A percentile compares a stretch with the other conserved stretches of the same genome.
These are phyloP conservation scores for Drosophila mayaguana DNA, from an alignment of 2,888 invertebrate genomes.

Conservation along the genomic window DNA sequence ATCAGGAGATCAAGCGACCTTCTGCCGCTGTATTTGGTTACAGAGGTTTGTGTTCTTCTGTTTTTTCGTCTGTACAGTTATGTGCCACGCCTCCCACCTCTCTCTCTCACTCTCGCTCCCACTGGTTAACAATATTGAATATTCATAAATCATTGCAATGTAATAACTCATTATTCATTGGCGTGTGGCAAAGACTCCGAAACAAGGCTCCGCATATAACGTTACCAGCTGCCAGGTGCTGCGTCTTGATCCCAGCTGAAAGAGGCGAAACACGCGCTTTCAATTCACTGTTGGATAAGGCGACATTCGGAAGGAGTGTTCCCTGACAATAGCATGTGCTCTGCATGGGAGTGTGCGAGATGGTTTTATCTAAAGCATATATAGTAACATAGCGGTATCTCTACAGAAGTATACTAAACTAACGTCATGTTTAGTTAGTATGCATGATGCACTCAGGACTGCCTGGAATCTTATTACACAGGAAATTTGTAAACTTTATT, in stretches of 20 bases:
- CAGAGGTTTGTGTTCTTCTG: constrained; percentile 27
- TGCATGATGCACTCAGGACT: too few species aligned
- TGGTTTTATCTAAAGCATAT: not conserved
- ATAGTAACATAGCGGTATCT: not conserved
- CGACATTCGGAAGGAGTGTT: not conserved
- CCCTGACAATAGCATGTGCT: not conserved
- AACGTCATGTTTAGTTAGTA: too few species aligned
- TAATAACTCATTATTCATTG: constrained; percentile 74
- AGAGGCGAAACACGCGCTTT: constrained; percentile 23
- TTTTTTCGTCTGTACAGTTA: constrained; percentile 56
- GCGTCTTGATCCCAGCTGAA: not conserved
- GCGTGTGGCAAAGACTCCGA: constrained; percentile 25
- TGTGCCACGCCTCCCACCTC: constrained; percentile 29
- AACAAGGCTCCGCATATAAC: constrained; percentile 36
- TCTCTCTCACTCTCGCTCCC: not conserved
- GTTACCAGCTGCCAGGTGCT: constrained; percentile 59
- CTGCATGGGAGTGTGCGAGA: not conserved
- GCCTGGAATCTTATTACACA: too few species aligned
- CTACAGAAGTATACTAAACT: not conserved
- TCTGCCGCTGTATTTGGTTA: constrained; percentile 59
- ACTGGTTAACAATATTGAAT: constrained; percentile 54
- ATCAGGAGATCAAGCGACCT: constrained; percentile 25
- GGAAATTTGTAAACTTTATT: too few species aligned
- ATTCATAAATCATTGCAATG: constrained; percentile 74
- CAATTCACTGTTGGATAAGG: not conserved